Evolutionary conservation across 2,797 vertebrate genomes (phyloP), one percentile per base, ranked within the genome.

Genomic region (Sebastes hubbsi): DNA sequence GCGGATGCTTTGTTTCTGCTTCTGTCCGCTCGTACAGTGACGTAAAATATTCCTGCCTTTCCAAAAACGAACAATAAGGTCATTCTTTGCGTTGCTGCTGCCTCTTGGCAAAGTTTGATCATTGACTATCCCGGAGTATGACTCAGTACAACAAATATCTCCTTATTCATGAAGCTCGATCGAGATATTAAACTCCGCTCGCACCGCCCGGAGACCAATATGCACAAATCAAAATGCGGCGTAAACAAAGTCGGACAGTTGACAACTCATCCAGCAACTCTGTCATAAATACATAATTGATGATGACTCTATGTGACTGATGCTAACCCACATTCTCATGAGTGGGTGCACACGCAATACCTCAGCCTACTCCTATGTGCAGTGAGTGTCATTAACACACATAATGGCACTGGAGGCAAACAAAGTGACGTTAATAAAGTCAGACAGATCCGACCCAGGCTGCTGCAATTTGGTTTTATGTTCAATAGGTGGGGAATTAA

Each of bases 1-100:
- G 85, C 62, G 10, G 83, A 92, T 76, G 84, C 88, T 88, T 91
- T 90, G 90, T 91, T 88, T 82, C 85, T 62, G 74, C 8, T 27
- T 75, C 58, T 56, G 64, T 85, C 72, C 22, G 60, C 81, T 85
- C 27, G 52, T 24, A 12, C 16, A 67, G 27, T 91, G 90, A 91
- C 76, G 84, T 69, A 75, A 5, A 62, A 63, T 74, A 82, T 85
- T 88, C 63, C 76, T 42, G 73, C 52, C 72, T 59, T 22, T 84
- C 75, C 70, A 71, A 77, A 81, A 80, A 64, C 0, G 27, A 83
- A 90, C 75, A 76, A 82, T 78, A 71, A 78, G 56, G 67, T 55
- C 29, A 9, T 79, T 87, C 72, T 88, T 69, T 82, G 66, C 49
- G 56, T 27, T 7, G 66, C 34, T 46, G 59, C 78, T 78, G 65